Evolutionary conservation across 2,888 invertebrate species (phyloP), one percentile per base, ranked within the genome.

Genomic region (Diploptera punctata): DNA sequence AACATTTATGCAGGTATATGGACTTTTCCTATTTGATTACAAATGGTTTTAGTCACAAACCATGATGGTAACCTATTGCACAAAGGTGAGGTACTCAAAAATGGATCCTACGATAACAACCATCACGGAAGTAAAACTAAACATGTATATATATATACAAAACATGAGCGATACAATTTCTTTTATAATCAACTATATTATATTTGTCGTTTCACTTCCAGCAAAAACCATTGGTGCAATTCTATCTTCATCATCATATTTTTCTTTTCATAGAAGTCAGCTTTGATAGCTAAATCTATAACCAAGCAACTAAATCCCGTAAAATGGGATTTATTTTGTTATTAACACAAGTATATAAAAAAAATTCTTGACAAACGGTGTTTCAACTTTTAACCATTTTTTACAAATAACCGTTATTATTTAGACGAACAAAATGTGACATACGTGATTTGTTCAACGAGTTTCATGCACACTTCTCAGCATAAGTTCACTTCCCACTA

Each of bases 301-400:
- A 43, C 31, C 68, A 68, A 38, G 19, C 54, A 68, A 57, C 68
- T 68, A 54, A 49, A 21, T 43, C 68, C 68, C 52, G 10, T 21
- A 38, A 65, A 18, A 31, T 38, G 33, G 68, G 54, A 31, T n/a
- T 49, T 54, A 57, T 43, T 68, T 24, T 43, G 38, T 24, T 68
- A 49, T 49, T 54, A 19, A 33, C 33, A 68, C 68, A 68, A 31
- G 57, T 49, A 67, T 68, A 68, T 68, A 31, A 68, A 68, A 62
- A 62, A 29, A 16, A 19, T 49, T 70, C 26, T 29, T 57, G 31
- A 57, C 18, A 29, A 57, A 57, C n/a, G 57, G 26, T 29, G 9
- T 29, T 29, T 52, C 29, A 29, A 57, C n/a, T 29, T 19, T 26
- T 57, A 16, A 29, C 1, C 26, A 18, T 31, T 29, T 57, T 57